Conservation (phyloP, 2,797 vertebrate genomes). For the Lacerta viridis region DNA sequence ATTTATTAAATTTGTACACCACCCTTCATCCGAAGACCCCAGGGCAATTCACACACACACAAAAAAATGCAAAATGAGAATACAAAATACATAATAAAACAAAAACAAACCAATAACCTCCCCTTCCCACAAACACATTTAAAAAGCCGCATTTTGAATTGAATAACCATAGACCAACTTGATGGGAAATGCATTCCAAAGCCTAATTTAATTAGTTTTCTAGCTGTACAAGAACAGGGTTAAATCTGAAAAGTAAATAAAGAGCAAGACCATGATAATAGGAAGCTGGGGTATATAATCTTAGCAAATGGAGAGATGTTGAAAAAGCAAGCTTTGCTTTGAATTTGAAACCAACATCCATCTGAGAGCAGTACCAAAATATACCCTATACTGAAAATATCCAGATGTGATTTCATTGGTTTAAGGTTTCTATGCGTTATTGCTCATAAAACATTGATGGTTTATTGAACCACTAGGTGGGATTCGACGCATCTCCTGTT, state of each 20-base stretch:
- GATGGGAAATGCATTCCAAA: neutral
- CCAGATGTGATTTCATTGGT: conserved; percentile 76
- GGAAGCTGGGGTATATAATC: conserved; percentile 51
- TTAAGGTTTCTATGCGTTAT: conserved; percentile 82
- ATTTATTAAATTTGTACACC: too few relatives aligned
- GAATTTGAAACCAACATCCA: conserved; percentile 65
- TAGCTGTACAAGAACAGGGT: conserved; percentile 59
- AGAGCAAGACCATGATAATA: conserved; percentile 59
- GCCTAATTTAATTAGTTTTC: conserved; percentile 67
- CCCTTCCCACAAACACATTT: too few relatives aligned
- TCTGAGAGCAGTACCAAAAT: conserved; percentile 72
- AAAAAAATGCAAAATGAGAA: too few relatives aligned
- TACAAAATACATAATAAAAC: too few relatives aligned
- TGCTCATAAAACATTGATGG: conserved; percentile 81
- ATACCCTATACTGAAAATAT: conserved; percentile 61
- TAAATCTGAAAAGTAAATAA: conserved; percentile 69
- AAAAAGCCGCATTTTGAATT: conserved; percentile 52
- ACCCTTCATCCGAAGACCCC: too few relatives aligned
- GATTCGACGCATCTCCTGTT: conserved; percentile 73
- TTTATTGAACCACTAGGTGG: conserved; percentile 75
- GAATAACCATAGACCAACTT: conserved; percentile 58
- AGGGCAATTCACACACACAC: too few relatives aligned
- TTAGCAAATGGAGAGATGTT: conserved; percentile 63
- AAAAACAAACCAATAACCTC: too few relatives aligned
- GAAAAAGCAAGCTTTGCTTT: conserved; percentile 66